These are phyloP conservation scores for Cotesia congregata DNA, from an alignment of 2,888 invertebrate genomes.

Conservation along the genomic window DNA sequence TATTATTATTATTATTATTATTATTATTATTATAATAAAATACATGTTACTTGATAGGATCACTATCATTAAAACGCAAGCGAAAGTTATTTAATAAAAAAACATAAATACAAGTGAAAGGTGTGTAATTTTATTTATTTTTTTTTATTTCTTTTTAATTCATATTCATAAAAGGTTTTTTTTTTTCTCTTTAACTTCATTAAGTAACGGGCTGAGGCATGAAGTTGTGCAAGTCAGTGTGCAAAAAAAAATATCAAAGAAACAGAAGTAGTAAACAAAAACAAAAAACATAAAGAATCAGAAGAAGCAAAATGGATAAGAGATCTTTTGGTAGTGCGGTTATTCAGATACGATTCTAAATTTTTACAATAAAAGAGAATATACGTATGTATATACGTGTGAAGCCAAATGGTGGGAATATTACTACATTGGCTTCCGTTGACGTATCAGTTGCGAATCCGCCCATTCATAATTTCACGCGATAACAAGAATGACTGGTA, in stretches of 20 bases:
- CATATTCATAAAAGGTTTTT: not conserved
- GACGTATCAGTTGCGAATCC: conserved; percentile 41
- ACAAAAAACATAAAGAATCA: not conserved
- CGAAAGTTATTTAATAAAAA: conserved; percentile 18
- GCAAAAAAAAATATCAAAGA: not conserved
- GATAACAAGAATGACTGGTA: conserved; percentile 52
- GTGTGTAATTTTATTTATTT: not conserved
- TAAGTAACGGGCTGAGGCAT: not conserved
- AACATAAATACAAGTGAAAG: not conserved
- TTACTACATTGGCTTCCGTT: conserved; percentile 37
- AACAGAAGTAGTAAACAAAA: not conserved
- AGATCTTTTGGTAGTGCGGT: conserved; percentile 15
- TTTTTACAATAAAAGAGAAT: conserved; percentile 5
- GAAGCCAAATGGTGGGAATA: conserved; percentile 19
- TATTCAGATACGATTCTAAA: not conserved
- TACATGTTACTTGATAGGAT: not conserved
- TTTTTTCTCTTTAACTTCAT: conserved; percentile 11
- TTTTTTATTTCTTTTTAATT: not conserved
- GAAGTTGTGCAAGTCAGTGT: conserved; percentile 9
- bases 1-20: not conserved
- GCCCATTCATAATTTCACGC: conserved; percentile 57
- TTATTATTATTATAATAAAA: not conserved
- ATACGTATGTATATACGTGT: conserved; percentile 30
- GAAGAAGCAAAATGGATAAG: conserved; percentile 10
- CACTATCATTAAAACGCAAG: conserved; percentile 3